Base-by-base conservation (phyloP, 2,888 invertebrate genomes). In the Tiliacea aurago region DNA sequence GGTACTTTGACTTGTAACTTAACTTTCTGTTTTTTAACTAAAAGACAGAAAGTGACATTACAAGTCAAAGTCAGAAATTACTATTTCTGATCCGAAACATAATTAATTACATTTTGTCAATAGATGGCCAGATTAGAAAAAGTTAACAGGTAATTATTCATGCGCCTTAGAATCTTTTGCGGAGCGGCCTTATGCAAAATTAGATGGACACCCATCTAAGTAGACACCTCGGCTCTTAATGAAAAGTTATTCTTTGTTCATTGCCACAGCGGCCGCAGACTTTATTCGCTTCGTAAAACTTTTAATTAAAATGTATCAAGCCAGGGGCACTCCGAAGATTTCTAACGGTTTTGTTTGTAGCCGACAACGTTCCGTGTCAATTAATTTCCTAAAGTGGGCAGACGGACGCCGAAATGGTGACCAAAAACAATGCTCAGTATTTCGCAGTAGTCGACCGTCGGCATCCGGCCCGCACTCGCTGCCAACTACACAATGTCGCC, bases 271-370 rank as follows among this genome's bases (percentile, higher is more conserved):
- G 85, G 86, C 91, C 89, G 89, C 91, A 90, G 91, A 91, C 91
- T 90, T 90, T 91, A 90, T 90, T 92, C 90, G 85, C 90, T 91
- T 88, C 84, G 90, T 90, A 89, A 92, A 95, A 95, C 90, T 95
- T 95, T 95, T 94, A 95, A 95, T 95, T 94, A 94, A 95, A 95
- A 93, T 92, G 93, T 94, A 94, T 93, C 92, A 91, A 92, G 91
- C 84, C 88, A 86, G 87, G 91, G 90, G 91, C 87, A 88, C 89
- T 92, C 85, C 84, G 85, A 91, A 92, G 92, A 94, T 91, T 93
- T 89, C 89, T 91, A 91, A 91, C 90, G 86, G 90, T 92, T 93
- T 92, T 93, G 89, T 94, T 92, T 92, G 92, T 90, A 90, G 89
- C 88, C 89, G 92, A 90, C 90, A 89, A 90, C 90, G 91, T 93